Percentiles rank a stretch among this genome's conserved stretches.
phyloP scores from a whole-genome alignment of 2,113 vertebrate species.

The Stigmatopora argus region DNA sequence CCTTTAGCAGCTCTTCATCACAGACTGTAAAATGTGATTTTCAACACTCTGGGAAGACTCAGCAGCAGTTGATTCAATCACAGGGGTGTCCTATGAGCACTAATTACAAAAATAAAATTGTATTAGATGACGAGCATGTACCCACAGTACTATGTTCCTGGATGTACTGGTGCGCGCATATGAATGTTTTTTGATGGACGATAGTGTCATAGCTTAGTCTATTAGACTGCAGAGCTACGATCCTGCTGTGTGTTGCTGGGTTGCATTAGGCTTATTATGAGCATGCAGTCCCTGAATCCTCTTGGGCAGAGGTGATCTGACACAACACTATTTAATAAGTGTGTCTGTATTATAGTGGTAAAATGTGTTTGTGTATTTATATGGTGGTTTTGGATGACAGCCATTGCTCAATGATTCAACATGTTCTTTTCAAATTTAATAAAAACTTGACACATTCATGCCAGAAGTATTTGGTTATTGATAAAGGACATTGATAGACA shows the following conservation, averaged over 20 bases:
- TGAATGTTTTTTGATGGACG: slow-evolving; percentile 12
- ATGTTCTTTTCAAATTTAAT: slow-evolving; percentile 18
- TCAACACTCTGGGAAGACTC: slow-evolving; percentile 57
- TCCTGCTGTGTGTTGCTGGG: slow-evolving; percentile 57
- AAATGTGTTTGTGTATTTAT: slow-evolving; percentile 36
- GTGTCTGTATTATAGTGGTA: slow-evolving; percentile 38
- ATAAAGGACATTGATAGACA: background rate
- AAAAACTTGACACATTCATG: background rate
- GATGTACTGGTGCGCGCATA: slow-evolving; percentile 1
- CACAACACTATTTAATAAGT: slow-evolving; percentile 52
- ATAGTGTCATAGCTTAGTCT: slow-evolving; percentile 26
- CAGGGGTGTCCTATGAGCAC: slow-evolving; percentile 36
- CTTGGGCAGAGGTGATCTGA: slow-evolving; percentile 33
- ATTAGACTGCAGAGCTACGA: slow-evolving; percentile 49
- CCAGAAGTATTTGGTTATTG: background rate
- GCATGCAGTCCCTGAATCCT: slow-evolving; percentile 57
- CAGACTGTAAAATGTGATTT: slow-evolving; percentile 61
- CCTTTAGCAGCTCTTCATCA: slow-evolving; percentile 48
- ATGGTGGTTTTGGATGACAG: slow-evolving; percentile 5
- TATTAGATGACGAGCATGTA: slow-evolving; percentile 22
- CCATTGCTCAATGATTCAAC: slow-evolving; percentile 16
- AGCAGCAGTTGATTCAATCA: slow-evolving; percentile 55
- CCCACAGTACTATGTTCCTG: background rate
- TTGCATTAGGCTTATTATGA: slow-evolving; percentile 66
- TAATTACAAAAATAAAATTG: slow-evolving; percentile 42